Percentiles rank a stretch among this genome's conserved stretches.
These are phyloP conservation scores for Dicrostonyx torquatus DNA, from an alignment of 2,797 vertebrate species.

Conservation along the genomic window DNA sequence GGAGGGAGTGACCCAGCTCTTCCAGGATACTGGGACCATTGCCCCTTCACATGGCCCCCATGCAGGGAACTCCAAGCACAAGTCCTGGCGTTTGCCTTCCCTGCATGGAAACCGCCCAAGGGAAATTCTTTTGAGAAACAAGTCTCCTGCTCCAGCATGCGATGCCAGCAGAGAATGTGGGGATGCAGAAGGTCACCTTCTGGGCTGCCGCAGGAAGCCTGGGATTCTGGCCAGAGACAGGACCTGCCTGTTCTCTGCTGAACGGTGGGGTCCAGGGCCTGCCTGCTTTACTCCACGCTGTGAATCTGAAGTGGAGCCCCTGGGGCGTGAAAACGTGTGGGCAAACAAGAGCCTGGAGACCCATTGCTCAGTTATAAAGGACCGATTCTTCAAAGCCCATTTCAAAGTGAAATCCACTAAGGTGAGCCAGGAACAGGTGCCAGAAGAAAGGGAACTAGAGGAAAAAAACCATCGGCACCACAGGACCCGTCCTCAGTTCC, in stretches of 20 bases:
- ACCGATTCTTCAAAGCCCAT: not conserved
- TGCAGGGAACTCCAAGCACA: not conserved
- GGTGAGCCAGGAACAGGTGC: not conserved
- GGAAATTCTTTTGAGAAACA: conserved; percentile 7
- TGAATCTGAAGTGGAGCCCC: not conserved
- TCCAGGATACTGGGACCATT: not conserved
- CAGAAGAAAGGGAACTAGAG: not conserved
- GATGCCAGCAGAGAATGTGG: not conserved
- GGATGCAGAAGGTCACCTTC: rapidly evolving
- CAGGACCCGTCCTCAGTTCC: not conserved
- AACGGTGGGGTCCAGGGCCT: rapidly evolving
- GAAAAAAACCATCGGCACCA: not conserved
- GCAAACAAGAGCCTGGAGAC: not conserved
- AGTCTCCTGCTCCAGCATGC: not conserved
- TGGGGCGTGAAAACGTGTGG: rapidly evolving
- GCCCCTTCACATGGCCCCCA: not conserved
- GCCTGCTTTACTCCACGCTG: not conserved
- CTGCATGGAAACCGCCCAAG: not conserved
- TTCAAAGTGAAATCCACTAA: not conserved
- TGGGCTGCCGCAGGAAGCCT: not conserved
- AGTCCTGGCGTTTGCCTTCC: not conserved
- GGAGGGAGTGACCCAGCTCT: rapidly evolving
- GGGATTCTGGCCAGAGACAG: not conserved
- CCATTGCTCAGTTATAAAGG: not conserved
- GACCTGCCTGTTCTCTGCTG: not conserved